These are phyloP conservation scores for Pipistrellus pipistrellus DNA, from an alignment of 2,797 vertebrate species.

Conservation along the genomic window DNA sequence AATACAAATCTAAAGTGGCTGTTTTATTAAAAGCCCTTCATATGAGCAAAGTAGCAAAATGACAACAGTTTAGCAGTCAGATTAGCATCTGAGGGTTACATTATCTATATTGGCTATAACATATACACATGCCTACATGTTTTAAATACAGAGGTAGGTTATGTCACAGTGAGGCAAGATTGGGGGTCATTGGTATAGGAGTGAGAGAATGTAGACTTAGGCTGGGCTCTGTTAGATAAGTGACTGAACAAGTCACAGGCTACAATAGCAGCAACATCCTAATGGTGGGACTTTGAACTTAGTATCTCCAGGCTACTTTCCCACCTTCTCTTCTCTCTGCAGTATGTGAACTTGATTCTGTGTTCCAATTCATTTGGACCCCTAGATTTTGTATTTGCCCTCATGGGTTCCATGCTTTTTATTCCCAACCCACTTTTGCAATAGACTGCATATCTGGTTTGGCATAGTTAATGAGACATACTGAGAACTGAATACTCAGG, in stretches of 20 bases:
- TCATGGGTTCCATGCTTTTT: not conserved
- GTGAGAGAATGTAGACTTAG: not conserved
- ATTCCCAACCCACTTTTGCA: not conserved
- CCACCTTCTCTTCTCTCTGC: not conserved
- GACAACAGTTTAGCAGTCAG: not conserved
- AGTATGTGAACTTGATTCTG: not conserved
- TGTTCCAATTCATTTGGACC: not conserved
- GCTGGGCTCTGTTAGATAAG: not conserved
- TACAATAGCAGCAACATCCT: not conserved
- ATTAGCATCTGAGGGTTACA: not conserved
- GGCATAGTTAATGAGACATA: not conserved
- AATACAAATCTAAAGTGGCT: not conserved
- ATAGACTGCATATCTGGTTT: not conserved
- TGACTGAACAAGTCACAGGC: not conserved
- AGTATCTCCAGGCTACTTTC: not conserved
- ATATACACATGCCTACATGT: not conserved
- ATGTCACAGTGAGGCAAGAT: no score
- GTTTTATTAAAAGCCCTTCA: not conserved
- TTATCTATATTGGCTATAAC: not conserved
- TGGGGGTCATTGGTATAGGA: not conserved
- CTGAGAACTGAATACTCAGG: not conserved
- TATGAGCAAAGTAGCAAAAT: not conserved
- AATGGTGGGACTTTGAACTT: not conserved
- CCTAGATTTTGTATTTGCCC: not conserved
- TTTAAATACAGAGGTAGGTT: not conserved